Conservation (phyloP, 2,888 invertebrate genomes). For the Folsomia manolachei region DNA sequence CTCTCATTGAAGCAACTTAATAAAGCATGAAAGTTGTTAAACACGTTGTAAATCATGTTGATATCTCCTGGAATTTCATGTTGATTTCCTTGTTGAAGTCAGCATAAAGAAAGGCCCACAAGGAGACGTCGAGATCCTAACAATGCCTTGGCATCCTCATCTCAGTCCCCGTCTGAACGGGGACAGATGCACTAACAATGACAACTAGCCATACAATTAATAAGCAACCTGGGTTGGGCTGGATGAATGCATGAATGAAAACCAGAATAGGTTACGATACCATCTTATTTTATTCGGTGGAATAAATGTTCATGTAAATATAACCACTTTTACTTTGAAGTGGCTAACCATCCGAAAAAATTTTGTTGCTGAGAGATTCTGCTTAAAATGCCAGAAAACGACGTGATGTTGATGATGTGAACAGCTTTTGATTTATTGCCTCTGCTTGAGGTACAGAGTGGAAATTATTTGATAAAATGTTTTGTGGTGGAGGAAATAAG, state of each 20-base stretch:
- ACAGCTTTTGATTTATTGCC: slow-evolving; percentile 1
- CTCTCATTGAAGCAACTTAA: not conserved
- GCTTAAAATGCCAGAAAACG: slow-evolving; percentile 7
- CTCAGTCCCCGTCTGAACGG: not conserved
- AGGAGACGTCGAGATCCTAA: no score
- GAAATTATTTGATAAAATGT: not conserved
- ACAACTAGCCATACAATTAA: not conserved
- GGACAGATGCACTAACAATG: not conserved
- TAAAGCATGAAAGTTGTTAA: slow-evolving; percentile 26
- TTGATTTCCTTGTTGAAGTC: slow-evolving; percentile 21
- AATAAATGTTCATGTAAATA: no score
- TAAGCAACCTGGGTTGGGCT: not conserved
- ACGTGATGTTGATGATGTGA: not conserved
- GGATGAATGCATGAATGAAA: not conserved
- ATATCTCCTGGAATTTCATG: slow-evolving; percentile 18
- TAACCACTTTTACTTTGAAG: not conserved
- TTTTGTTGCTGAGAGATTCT: slow-evolving; percentile 15
- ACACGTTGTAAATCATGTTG: slow-evolving; percentile 33
- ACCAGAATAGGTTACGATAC: not conserved
- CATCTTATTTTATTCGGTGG: not conserved
- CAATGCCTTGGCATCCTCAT: not conserved
- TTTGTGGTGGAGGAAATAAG: no score
- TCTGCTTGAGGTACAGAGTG: not conserved
- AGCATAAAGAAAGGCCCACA: slow-evolving; percentile 9
- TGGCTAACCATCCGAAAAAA: not conserved